Conservation (phyloP, 2,888 invertebrate species). For the Thecocarcelia acutangulata region DNA sequence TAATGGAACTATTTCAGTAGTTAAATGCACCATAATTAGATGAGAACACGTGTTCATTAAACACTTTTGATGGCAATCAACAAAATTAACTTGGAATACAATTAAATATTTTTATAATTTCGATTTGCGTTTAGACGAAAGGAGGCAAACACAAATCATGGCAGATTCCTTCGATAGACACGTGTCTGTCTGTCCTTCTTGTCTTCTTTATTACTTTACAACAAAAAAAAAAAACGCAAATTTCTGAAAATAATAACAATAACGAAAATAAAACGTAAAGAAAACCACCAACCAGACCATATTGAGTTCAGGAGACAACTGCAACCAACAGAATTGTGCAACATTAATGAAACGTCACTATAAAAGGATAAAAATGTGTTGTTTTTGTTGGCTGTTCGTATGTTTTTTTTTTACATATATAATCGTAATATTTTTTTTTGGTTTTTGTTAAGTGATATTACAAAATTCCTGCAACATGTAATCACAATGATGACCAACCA, state of each 20-base stretch:
- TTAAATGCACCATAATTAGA: slow-evolving; percentile 67
- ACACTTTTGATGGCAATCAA: slow-evolving; percentile 69
- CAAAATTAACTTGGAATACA: slow-evolving; percentile 65
- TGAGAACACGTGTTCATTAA: slow-evolving; percentile 69
- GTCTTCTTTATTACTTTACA: neutral
- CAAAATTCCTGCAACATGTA: slow-evolving; percentile 65
- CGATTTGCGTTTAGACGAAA: slow-evolving; percentile 37
- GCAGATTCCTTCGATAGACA: slow-evolving; percentile 64
- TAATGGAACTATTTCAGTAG: slow-evolving; percentile 42
- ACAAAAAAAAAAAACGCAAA: slow-evolving; percentile 55
- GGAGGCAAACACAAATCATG: slow-evolving; percentile 46
- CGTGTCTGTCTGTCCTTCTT: slow-evolving; percentile 43
- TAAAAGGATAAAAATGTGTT: slow-evolving; percentile 64
- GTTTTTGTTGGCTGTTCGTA: slow-evolving; percentile 37
- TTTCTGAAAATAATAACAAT: slow-evolving; percentile 64
- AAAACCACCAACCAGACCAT: slow-evolving; percentile 52
- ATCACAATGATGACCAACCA: slow-evolving; percentile 27
- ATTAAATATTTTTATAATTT: slow-evolving; percentile 59
- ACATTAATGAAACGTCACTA: slow-evolving; percentile 63
- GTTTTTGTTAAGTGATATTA: slow-evolving; percentile 66
- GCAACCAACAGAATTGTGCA: slow-evolving; percentile 49
- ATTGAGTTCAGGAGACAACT: slow-evolving; percentile 51
- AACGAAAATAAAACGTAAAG: slow-evolving; percentile 14
- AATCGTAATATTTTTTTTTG: slow-evolving; percentile 15
- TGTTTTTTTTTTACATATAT: neutral